Conservation (phyloP, 2,113 vertebrate genomes). For the Heliornis fulica region DNA sequence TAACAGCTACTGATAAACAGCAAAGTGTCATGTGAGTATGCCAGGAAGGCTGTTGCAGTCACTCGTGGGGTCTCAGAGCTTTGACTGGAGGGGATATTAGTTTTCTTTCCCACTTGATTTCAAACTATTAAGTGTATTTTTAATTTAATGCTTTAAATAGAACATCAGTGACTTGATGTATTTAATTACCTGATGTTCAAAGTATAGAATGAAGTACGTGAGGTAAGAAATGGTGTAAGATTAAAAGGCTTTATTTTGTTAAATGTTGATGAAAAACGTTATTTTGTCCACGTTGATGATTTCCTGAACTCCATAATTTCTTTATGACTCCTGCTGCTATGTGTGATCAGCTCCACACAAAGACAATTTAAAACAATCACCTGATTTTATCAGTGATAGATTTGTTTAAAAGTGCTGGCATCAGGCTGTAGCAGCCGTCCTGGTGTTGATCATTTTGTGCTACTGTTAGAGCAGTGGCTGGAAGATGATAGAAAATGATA, state of each 20-base stretch:
- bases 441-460: neutral
- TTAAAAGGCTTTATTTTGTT: neutral
- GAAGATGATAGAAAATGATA: neutral
- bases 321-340: neutral
- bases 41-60: neutral
- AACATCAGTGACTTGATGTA: neutral
- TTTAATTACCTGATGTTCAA: neutral
- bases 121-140: neutral
- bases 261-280: too few species aligned
- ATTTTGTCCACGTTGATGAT: neutral
- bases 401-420: neutral
- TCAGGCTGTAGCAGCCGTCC: neutral
- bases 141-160: neutral
- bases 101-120: neutral
- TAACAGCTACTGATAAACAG: neutral
- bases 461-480: neutral
- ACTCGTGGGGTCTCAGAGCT: neutral
- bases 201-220: neutral
- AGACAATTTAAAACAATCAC: neutral
- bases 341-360: neutral
- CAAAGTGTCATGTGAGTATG: neutral
- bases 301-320: neutral
- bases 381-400: neutral
- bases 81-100: neutral
- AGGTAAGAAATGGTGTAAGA: neutral